A percentile compares a stretch with the other conserved stretches of the same genome.
Conservation (phyloP, 1,140 invertebrate species). For the Neodiprion fabricii region DNA sequence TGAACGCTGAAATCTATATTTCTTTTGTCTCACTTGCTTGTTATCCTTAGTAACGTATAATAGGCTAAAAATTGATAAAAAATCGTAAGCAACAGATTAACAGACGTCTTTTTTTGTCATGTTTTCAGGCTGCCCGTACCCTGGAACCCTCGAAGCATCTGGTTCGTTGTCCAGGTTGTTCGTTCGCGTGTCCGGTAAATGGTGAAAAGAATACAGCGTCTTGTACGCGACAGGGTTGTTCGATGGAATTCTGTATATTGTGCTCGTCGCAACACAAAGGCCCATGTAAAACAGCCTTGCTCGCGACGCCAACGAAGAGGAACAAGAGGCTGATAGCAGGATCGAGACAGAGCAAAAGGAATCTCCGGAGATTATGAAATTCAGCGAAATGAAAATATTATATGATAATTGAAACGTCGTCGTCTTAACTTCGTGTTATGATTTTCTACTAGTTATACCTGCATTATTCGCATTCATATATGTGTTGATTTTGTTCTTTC, state of each 20-base stretch:
- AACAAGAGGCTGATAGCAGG: slow-evolving; percentile 50
- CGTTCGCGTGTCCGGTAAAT: slow-evolving; percentile 54
- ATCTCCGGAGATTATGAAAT: slow-evolving; percentile 48
- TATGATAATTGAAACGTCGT: no score
- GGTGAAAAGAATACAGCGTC: slow-evolving; percentile 49
- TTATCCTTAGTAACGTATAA: no score
- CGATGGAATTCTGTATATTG: slow-evolving; percentile 52
- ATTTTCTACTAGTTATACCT: no score
- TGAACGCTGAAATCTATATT: no score
- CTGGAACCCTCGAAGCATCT: slow-evolving; percentile 50
- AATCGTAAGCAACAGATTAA: no score
- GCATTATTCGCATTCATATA: no score
- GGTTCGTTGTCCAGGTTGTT: slow-evolving; percentile 53
- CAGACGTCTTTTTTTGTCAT: no score
- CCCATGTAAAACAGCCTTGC: slow-evolving; percentile 52
- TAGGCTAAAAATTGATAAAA: no score
- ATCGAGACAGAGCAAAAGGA: slow-evolving; percentile 55
- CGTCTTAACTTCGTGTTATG: no score
- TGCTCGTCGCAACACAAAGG: slow-evolving; percentile 54
- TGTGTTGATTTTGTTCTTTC: no score
- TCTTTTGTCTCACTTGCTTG: no score
- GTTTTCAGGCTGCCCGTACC: slow-evolving; percentile 52
- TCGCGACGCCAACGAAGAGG: slow-evolving; percentile 57
- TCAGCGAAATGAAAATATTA: no score
- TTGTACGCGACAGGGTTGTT: slow-evolving; percentile 52